Conservation (phyloP, 1,140 invertebrate genomes). For the Pteromalus puparum region DNA sequence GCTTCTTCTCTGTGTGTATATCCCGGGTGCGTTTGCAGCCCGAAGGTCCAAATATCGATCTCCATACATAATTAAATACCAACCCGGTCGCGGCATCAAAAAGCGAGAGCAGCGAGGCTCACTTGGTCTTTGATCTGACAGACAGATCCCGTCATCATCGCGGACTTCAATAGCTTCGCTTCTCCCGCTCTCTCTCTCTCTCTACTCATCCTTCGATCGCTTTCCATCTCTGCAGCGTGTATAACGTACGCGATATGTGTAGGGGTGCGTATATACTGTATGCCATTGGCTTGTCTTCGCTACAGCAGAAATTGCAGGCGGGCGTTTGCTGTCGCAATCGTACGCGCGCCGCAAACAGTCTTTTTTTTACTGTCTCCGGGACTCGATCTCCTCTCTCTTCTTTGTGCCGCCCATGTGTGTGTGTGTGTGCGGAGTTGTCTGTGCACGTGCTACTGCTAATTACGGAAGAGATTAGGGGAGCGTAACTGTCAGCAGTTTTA, state of each 20-base stretch:
- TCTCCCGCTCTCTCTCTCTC: conserved; percentile 26
- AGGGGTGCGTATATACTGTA: not conserved
- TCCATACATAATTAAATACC: conserved; percentile 72
- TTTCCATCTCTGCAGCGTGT: not conserved
- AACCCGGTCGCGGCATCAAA: conserved; percentile 67
- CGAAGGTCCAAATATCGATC: conserved; percentile 70
- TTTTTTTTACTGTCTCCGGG: not conserved
- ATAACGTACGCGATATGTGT: not conserved
- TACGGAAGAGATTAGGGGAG: not conserved
- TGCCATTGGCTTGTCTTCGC: not conserved
- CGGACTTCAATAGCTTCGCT: conserved; percentile 67
- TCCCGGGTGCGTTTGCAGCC: conserved; percentile 15
- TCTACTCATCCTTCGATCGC: conserved; percentile 38
- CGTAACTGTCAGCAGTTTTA: not conserved
- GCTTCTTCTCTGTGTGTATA: not conserved
- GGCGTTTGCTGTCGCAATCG: too few relatives aligned
- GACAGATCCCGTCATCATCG: conserved; percentile 68
- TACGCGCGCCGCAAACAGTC: not conserved
- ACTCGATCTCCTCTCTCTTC: not conserved
- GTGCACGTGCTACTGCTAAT: not conserved
- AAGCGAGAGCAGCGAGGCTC: conserved; percentile 62
- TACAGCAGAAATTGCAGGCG: not conserved
- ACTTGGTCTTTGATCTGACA: conserved; percentile 69
- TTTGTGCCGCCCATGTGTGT: not conserved
- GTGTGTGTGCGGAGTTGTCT: not conserved